A percentile compares a stretch with the other conserved stretches of the same genome.
Conservation (phyloP, 2,113 vertebrate species). For the Istiophorus platypterus region DNA sequence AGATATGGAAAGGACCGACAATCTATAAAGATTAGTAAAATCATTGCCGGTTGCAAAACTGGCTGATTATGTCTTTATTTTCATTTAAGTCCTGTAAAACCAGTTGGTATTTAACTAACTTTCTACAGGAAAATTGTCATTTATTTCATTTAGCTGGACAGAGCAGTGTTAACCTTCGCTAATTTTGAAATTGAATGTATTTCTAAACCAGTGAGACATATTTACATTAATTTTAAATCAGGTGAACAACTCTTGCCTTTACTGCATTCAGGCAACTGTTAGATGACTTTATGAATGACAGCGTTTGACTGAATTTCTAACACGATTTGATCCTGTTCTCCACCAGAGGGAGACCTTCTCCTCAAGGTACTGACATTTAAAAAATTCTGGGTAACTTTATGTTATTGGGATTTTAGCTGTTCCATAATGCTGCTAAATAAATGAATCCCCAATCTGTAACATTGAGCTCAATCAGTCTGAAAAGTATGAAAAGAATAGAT, state of each 20-base stretch:
- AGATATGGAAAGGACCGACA: background rate
- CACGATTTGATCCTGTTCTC: background rate
- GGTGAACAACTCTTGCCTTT: background rate
- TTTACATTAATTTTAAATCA: background rate
- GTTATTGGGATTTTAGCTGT: background rate
- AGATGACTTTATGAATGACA: background rate
- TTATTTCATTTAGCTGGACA: background rate
- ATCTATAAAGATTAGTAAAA: too few species aligned
- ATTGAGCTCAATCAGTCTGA: background rate
- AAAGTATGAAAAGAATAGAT: background rate
- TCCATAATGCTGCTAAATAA: background rate
- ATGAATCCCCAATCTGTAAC: too few species aligned
- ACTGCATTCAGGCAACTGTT: background rate
- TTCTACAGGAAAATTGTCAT: background rate
- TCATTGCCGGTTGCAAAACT: background rate
- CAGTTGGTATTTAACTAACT: background rate
- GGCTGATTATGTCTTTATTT: too few species aligned
- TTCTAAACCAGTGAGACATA: background rate
- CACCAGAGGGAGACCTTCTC: slow-evolving; percentile 61
- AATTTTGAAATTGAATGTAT: background rate
- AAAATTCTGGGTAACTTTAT: background rate
- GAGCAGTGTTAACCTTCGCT: background rate
- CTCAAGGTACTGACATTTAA: background rate
- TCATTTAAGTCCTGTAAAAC: too few species aligned
- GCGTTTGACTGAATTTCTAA: background rate